Percentiles rank a stretch among this genome's conserved stretches.
These are phyloP conservation scores for Penaeus chinensis DNA, from an alignment of 1,140 invertebrate species.

Conservation along the genomic window DNA sequence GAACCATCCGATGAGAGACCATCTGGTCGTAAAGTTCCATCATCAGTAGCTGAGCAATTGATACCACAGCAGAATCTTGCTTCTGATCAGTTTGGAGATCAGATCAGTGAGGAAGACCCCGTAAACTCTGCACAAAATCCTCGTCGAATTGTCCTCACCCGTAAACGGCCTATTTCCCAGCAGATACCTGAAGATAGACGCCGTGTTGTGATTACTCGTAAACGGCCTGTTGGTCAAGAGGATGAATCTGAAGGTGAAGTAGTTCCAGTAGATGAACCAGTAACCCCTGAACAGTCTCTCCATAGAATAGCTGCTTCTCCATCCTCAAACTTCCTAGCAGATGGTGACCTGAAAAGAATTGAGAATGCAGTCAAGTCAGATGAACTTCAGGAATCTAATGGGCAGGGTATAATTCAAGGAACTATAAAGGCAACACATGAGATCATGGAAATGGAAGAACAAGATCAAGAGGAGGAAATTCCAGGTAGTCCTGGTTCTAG, in stretches of 20 bases:
- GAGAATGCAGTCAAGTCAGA: neutral
- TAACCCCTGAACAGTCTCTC: too few species aligned
- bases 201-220: conserved; percentile 34
- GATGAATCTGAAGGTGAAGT: too few species aligned
- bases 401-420: neutral
- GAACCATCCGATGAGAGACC: neutral
- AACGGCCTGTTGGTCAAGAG: conserved; percentile 38
- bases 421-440: conserved; percentile 37
- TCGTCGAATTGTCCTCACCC: conserved; percentile 29
- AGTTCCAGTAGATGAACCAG: too few species aligned
- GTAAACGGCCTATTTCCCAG: conserved; percentile 17
- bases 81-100: conserved; percentile 2
- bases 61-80: conserved; percentile 18
- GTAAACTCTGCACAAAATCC: conserved; percentile 6
- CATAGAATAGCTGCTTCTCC: too few species aligned
- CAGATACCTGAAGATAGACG: neutral
- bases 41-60: too few species aligned
- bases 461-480: conserved; percentile 45
- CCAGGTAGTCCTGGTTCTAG: conserved; percentile 57
- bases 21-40: neutral
- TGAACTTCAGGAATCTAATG: too few species aligned
- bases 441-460: conserved; percentile 40
- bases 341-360: conserved; percentile 20
- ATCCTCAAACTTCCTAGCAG: too few species aligned
- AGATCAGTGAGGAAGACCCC: too few species aligned